Base-by-base conservation (phyloP, 2,888 invertebrate species). In the Conchocele bisecta region DNA sequence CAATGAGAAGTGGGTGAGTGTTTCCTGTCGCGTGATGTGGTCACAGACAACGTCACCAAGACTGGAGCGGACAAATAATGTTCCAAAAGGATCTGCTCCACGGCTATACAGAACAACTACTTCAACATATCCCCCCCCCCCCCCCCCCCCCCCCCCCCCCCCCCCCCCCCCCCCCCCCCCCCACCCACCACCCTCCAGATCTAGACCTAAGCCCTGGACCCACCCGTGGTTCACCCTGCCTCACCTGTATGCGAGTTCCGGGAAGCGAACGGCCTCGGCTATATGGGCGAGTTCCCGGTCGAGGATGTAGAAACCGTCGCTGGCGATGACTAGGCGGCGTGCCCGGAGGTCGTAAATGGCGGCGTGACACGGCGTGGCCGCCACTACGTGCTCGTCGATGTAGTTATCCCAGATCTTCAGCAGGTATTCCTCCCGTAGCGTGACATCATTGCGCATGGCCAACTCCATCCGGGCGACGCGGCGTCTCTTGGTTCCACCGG, bases 321-420 rank as follows among this genome's bases (percentile, higher is more conserved):
- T 83, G n/a, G 71, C 51, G 6, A 80, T 75, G 24, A 86, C 66
- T 7, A 68, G 68, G 28, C 75, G 39, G 15, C 67, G 66, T 3
- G 76, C 66, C 17, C 70, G 71, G 17, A 63, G 71, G 44, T 84
- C 83, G 64, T 79, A 84, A 22, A 86, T 86, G 33, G 83, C 86
- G 13, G 75, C 70, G 42, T 82, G 75, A 56, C 81, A 81, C 6
- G 84, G 80, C 13, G 73, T 72, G 0, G 82, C 76, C 39, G 79
- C 80, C 42, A 83, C 66, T 15, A 86, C 61, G 58, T 82, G 83
- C 44, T 83, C 81, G 35, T 66, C 42, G 22, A 86, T 82, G 67
- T 83, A 85, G n/a, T 77, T 79, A n/a, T 84, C 82, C 86, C 86
- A 86, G 15, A 83, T 70, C 37, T 82, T 81, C 48, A 79, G 54